Evolutionary conservation across 2,888 invertebrate species (phyloP).

Genomic region (Caenorhabditis virilis): DNA sequence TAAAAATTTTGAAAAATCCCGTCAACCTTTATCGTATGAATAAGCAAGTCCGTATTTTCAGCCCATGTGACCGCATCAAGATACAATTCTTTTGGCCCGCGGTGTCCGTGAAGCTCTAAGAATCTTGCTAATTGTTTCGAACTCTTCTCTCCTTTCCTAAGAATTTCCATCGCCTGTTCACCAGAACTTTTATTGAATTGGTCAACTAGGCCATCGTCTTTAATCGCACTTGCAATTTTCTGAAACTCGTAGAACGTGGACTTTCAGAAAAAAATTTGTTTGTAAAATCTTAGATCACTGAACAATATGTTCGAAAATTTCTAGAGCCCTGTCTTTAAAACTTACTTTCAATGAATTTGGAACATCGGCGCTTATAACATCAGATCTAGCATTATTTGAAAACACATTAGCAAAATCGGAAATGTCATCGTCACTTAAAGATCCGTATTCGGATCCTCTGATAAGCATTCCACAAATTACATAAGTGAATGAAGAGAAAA

Average conservation of each 20-base stretch:
- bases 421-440: constrained; percentile 76
- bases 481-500: constrained; percentile 62
- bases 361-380: constrained; percentile 80
- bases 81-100: constrained; percentile 75
- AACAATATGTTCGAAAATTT: no score
- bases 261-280: constrained; percentile 1
- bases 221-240: constrained; percentile 54
- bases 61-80: constrained; percentile 77
- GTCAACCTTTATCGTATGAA: constrained; percentile 76
- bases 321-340: neutral
- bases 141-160: constrained; percentile 30
- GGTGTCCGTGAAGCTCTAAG: constrained; percentile 78
- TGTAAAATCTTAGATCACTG: neutral
- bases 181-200: constrained; percentile 41
- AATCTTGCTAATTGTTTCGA: constrained; percentile 73
- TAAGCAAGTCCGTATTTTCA: constrained; percentile 75
- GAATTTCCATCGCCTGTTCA: constrained; percentile 49
- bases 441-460: constrained; percentile 68
- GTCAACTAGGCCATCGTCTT: constrained; percentile 34
- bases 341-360: constrained; percentile 73
- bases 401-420: constrained; percentile 78
- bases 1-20: no score
- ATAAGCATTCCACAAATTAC: constrained; percentile 61
- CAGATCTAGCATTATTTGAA: constrained; percentile 74
- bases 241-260: constrained; percentile 9